Percentiles rank a stretch among this genome's conserved stretches.
These are phyloP conservation scores for Peribatodes rhomboidaria DNA, from an alignment of 2,888 invertebrate species.

Conservation along the genomic window DNA sequence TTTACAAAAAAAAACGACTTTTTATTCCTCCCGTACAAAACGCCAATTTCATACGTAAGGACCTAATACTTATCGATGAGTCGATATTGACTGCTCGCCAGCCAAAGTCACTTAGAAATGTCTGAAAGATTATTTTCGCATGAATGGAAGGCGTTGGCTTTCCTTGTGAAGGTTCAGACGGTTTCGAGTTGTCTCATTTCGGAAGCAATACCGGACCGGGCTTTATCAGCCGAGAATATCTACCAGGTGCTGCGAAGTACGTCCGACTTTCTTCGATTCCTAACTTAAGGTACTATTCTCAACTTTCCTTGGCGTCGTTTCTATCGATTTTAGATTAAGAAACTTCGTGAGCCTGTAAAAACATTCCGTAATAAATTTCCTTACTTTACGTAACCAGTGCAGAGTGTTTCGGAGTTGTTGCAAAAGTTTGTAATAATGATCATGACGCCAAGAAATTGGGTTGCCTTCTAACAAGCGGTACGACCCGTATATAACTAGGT, in stretches of 20 bases:
- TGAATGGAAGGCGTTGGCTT: conserved; percentile 46
- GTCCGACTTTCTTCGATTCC: conserved; percentile 78
- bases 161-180: conserved; percentile 61
- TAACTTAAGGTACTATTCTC: conserved; percentile 81
- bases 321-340: conserved; percentile 86
- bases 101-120: conserved; percentile 41
- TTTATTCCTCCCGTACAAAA: too few relatives aligned
- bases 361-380: conserved; percentile 81
- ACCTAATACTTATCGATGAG: neutral
- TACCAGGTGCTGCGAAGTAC: conserved; percentile 80
- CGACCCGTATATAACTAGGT: conserved; percentile 23
- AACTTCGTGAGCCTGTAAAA: conserved; percentile 81
- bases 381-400: conserved; percentile 66
- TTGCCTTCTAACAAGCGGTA: conserved; percentile 39
- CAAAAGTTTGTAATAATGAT: conserved; percentile 64
- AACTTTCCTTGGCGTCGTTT: conserved; percentile 80
- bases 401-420: conserved; percentile 64
- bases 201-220: conserved; percentile 61
- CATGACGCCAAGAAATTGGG: conserved; percentile 54
- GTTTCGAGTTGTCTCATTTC: conserved; percentile 69
- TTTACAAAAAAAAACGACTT: too few relatives aligned
- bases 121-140: conserved; percentile 34
- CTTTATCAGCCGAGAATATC: conserved; percentile 77
- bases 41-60: too few relatives aligned
- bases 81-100: conserved; percentile 32